Conservation (phyloP, 2,888 invertebrate species). For the Leucania comma region DNA sequence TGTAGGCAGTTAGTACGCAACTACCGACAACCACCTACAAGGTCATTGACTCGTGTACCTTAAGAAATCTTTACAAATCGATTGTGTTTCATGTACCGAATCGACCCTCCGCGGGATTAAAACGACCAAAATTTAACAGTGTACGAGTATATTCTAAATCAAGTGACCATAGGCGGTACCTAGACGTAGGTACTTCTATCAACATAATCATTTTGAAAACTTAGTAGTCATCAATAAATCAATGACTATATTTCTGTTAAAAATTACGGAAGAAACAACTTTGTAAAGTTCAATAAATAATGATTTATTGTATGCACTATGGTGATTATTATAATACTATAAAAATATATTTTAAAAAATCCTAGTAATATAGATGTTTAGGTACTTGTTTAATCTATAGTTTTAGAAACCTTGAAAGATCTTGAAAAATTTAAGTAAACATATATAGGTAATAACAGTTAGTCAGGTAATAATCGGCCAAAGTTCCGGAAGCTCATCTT, state of each 20-base stretch:
- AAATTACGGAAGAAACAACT: conserved; percentile 33
- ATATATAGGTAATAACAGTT: no score
- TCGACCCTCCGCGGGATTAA: no score
- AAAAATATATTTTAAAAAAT: background rate
- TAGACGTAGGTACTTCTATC: background rate
- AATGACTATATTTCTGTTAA: conserved; percentile 4
- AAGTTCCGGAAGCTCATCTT: no score
- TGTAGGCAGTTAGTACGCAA: no score
- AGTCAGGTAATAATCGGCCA: no score
- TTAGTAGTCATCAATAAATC: conserved; percentile 19
- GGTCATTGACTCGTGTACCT: no score
- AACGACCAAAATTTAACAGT: no score
- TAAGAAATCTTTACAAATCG: no score
- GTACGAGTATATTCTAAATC: background rate
- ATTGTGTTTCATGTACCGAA: no score
- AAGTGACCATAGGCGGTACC: background rate
- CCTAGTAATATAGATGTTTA: background rate
- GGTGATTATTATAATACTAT: background rate
- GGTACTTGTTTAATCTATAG: conserved; percentile 14
- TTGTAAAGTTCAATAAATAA: conserved; percentile 9
- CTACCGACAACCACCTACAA: no score
- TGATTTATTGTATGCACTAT: conserved; percentile 35
- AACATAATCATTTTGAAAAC: conserved; percentile 2
- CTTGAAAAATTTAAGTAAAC: no score
- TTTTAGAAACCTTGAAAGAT: conserved; percentile 14